A percentile compares a stretch with the other conserved stretches of the same genome.
Conservation (phyloP, 2,888 invertebrate species). For the Mallateleia sp. region DNA sequence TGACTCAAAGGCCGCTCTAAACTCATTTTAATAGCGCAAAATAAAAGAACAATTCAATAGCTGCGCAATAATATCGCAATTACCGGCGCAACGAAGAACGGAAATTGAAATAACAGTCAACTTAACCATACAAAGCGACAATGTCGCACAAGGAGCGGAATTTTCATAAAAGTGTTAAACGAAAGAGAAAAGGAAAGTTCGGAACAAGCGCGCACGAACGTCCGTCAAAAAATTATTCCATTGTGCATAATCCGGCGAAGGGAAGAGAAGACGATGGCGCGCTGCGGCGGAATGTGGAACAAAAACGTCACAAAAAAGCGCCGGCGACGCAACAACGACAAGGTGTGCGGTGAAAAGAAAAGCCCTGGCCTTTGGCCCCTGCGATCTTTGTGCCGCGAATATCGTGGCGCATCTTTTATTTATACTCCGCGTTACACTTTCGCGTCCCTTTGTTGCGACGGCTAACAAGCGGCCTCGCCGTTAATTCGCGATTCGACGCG, state of each 20-base stretch:
- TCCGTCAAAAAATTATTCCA: conserved; percentile 63
- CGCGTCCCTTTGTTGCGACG: conserved; percentile 19
- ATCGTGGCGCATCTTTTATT: conserved; percentile 75
- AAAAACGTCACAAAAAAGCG: conserved; percentile 19
- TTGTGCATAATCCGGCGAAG: conserved; percentile 38
- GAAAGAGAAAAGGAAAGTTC: no score
- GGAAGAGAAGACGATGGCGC: neutral
- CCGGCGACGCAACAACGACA: conserved; percentile 38
- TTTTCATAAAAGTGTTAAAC: no score
- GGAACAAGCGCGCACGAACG: no score
- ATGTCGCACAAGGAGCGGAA: no score
- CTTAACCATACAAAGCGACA: no score
- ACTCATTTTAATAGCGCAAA: conserved; percentile 10
- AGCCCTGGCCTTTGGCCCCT: conserved; percentile 73
- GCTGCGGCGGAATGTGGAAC: conserved; percentile 22
- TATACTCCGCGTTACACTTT: conserved; percentile 67
- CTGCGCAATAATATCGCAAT: conserved; percentile 37
- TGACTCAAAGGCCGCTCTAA: neutral
- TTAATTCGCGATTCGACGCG: neutral
- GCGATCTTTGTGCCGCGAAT: conserved; percentile 71
- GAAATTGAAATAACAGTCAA: no score
- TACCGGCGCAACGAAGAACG: conserved; percentile 23
- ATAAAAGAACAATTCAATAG: conserved; percentile 36
- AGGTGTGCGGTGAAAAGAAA: conserved; percentile 64
- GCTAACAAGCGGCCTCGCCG: neutral